Conservation (phyloP, 35 echinoderm and acorn worm species). For the Apostichopus parvimensis region DNA sequence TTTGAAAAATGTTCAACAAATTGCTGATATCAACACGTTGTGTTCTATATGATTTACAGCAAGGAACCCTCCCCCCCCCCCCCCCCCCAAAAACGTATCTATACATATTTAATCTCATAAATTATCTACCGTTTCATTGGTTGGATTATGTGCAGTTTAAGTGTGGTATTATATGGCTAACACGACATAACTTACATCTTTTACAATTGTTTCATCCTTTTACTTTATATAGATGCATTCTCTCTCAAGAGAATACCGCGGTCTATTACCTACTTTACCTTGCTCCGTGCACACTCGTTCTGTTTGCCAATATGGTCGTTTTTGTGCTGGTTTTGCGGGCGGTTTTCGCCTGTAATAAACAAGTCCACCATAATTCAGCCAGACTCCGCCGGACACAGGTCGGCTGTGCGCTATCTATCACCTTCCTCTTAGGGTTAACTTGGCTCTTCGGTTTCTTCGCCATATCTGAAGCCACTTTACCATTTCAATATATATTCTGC, state of each 20-base stretch:
- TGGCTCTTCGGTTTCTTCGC: conserved; percentile 89
- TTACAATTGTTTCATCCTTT: background rate
- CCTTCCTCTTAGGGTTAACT: conserved; percentile 81
- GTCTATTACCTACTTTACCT: conserved; percentile 77
- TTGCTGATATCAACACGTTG: no score
- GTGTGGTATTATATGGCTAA: background rate
- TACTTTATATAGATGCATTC: conserved; percentile 65
- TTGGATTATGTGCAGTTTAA: background rate
- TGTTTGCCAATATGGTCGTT: conserved; percentile 72
- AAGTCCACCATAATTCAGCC: conserved; percentile 28
- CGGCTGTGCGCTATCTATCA: conserved; percentile 83
- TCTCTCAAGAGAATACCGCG: conserved; percentile 44
- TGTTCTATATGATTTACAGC: background rate
- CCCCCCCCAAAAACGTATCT: no score
- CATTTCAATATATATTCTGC: conserved; percentile 82
- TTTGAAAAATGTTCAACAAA: no score
- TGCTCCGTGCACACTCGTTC: conserved; percentile 67
- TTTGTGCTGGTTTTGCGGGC: conserved; percentile 74
- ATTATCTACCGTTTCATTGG: no score
- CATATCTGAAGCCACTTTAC: conserved; percentile 65
- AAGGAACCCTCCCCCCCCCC: background rate
- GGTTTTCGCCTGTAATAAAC: conserved; percentile 70
- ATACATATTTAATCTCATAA: no score
- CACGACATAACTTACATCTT: background rate
- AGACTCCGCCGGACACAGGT: conserved; percentile 64